Base-by-base conservation (phyloP, 2,113 vertebrate genomes). In the Bucco capensis region DNA sequence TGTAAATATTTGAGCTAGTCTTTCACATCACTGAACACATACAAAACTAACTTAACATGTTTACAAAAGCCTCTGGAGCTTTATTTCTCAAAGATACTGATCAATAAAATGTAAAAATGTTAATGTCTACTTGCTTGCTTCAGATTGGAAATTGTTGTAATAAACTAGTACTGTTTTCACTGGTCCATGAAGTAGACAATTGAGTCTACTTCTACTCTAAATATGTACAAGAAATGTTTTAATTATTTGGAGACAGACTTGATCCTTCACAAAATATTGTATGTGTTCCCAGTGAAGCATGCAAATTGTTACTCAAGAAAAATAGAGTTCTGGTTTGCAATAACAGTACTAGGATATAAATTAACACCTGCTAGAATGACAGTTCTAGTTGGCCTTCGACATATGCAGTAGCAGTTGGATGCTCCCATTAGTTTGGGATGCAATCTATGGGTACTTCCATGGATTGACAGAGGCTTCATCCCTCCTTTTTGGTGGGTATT, bases 51-150 rank as follows among this genome's bases (percentile, higher is more conserved):
- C 9, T 40, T 66, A 31, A 19, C 1, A 37, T 28, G 5, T 31
- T 92, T 74, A 24, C 4, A 60, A 51, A 88, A 69, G 4, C 3
- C 8, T 60, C 47, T 56, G 16, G 23, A 31, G 5, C 47, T 83
- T 46, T 60, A 21, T 53, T 72, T 66, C 28, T 46, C 19, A 50
- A 51, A 82, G 19, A n/a, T 31, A 49, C 0, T 1, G 3, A 62
- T 33, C 14, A 75, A 78, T 49, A 78, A 66, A 78, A 60, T 60
- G 2, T 23, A 49, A 46, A 62, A 83, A 72, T 19, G 7, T 2
- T 60, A n/a, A 56, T 0, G 0, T 75, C 9, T 31, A 10, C 1
- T 60, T 46, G 3, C 28, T 89, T 80, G 7, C 2, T 9, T 83
- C 28, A 35, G 16, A 23, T 6, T 83, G 31, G 8, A 85, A 79